Percentiles rank a stretch among this genome's conserved stretches.
These are phyloP conservation scores for Archilochus colubris DNA, from an alignment of 2,113 vertebrate genomes.

Conservation along the genomic window DNA sequence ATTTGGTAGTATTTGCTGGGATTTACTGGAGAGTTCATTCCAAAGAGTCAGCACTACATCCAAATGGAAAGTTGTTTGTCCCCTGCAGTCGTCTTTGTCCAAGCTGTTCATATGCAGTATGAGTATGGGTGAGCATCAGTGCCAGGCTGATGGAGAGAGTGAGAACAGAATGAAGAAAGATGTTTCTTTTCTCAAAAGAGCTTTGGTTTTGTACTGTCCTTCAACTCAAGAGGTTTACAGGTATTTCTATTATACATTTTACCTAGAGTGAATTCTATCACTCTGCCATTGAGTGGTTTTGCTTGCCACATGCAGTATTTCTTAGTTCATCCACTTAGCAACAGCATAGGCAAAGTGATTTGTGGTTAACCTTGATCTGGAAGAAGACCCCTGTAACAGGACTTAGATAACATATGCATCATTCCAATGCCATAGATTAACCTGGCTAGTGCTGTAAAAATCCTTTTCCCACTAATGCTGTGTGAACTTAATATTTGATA, in stretches of 20 bases:
- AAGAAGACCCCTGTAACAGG: neutral
- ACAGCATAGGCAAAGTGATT: neutral
- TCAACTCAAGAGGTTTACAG: conserved; percentile 17
- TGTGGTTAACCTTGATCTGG: neutral
- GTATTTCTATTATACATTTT: conserved; percentile 33
- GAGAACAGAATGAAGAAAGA: conserved; percentile 47
- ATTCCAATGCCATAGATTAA: neutral
- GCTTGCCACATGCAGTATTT: neutral
- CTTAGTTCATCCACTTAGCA: conserved; percentile 2
- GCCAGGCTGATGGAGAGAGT: conserved; percentile 25
- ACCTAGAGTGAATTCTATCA: conserved; percentile 15
- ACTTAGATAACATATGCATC: neutral
- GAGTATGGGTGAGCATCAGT: neutral
- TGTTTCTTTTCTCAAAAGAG: neutral
- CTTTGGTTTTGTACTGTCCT: neutral
- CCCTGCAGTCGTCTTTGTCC: neutral
- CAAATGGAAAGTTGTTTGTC: conserved; percentile 20
- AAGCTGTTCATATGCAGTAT: fast-evolving
- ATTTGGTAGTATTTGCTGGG: conserved; percentile 31
- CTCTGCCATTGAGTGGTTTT: conserved; percentile 37
- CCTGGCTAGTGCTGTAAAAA: neutral
- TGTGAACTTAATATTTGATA: neutral
- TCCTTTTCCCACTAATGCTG: neutral
- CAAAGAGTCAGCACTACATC: conserved; percentile 21
- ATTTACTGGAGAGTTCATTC: conserved; percentile 56